These are phyloP conservation scores for Hoplodrina blanda DNA, from an alignment of 2,888 invertebrate species.

Conservation along the genomic window DNA sequence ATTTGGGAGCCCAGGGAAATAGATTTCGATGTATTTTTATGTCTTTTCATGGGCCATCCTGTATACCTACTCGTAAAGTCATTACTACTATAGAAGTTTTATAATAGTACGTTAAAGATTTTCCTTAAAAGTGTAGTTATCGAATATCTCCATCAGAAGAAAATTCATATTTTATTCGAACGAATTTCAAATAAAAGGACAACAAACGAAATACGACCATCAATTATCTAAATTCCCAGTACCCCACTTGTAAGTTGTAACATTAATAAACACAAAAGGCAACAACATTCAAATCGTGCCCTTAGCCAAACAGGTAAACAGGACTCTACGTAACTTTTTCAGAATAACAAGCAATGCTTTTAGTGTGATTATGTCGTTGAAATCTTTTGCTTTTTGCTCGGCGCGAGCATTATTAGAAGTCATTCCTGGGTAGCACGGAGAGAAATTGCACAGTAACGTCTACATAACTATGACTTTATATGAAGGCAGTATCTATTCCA, in stretches of 20 bases:
- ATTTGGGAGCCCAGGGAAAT: too few relatives aligned
- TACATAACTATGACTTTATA: slow-evolving; percentile 58
- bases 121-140: too few relatives aligned
- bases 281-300: slow-evolving; percentile 22
- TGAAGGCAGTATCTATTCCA: slow-evolving; percentile 62
- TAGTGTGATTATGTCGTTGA: slow-evolving; percentile 86
- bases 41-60: too few relatives aligned
- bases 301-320: slow-evolving; percentile 60
- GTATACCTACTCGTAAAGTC: background rate
- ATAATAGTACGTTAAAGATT: background rate
- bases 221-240: background rate
- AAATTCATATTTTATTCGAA: background rate
- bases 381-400: slow-evolving; percentile 77
- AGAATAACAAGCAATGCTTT: slow-evolving; percentile 81
- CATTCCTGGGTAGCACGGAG: slow-evolving; percentile 70
- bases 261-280: slow-evolving; percentile 29
- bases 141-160: background rate
- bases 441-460: slow-evolving; percentile 76
- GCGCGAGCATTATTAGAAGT: slow-evolving; percentile 80
- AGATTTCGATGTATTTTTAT: too few relatives aligned
- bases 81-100: background rate
- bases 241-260: background rate
- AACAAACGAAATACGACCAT: background rate
- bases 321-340: slow-evolving; percentile 62
- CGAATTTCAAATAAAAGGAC: background rate